Conservation (phyloP, 2,888 invertebrate genomes). For the Drosophila koepferae region DNA sequence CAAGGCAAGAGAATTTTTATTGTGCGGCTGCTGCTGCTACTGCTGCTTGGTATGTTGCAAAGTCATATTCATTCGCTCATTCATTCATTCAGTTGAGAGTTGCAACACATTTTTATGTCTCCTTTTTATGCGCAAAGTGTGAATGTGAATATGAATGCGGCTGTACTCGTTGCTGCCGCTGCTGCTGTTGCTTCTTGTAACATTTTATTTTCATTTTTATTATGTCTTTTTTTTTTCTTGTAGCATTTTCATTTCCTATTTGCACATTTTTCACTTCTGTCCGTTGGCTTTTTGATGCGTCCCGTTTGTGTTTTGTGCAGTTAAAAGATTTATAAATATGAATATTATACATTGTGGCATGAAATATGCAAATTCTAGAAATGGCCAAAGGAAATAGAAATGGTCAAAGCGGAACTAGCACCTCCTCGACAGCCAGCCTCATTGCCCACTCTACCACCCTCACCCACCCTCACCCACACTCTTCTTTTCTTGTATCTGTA, state of each 20-base stretch:
- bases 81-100: slow-evolving; percentile 70
- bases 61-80: slow-evolving; percentile 70
- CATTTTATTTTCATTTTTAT: slow-evolving; percentile 35
- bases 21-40: slow-evolving; percentile 45
- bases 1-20: slow-evolving; percentile 65
- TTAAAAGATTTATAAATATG: slow-evolving; percentile 81
- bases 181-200: slow-evolving; percentile 23
- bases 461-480: neutral
- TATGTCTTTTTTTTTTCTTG: slow-evolving; percentile 4
- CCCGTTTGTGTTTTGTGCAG: slow-evolving; percentile 75
- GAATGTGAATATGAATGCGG: slow-evolving; percentile 42
- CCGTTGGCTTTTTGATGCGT: slow-evolving; percentile 78
- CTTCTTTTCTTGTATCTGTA: slow-evolving; percentile 20
- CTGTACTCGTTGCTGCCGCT: neutral
- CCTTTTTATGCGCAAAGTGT: slow-evolving; percentile 67
- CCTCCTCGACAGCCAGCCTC: slow-evolving; percentile 33
- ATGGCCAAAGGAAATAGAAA: slow-evolving; percentile 76
- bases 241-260: slow-evolving; percentile 74
- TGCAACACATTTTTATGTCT: slow-evolving; percentile 77
- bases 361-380: slow-evolving; percentile 78
- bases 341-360: slow-evolving; percentile 81
- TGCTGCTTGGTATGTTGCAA: slow-evolving; percentile 41
- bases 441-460: too few species aligned
- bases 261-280: slow-evolving; percentile 71
- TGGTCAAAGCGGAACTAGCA: slow-evolving; percentile 68